Base-by-base conservation (phyloP, 2,113 vertebrate genomes). In the Chlamydotis undulata region DNA sequence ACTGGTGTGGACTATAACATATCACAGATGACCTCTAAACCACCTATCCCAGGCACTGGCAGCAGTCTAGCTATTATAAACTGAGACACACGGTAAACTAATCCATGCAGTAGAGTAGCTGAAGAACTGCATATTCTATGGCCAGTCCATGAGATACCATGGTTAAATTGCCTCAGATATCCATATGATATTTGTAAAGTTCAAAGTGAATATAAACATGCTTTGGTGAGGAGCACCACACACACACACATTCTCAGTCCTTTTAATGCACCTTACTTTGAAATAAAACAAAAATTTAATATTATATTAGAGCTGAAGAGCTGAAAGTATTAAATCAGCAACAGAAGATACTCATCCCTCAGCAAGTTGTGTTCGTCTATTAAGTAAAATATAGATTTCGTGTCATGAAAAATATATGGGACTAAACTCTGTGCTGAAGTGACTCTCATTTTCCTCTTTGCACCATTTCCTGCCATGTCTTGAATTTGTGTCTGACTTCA, bases 281-380 rank as follows among this genome's bases (percentile, higher is more conserved):
- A 83, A 93, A 78, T 47, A 39, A 83, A 95, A 19, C 23, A 94
- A 79, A 88, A 77, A 74, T 26, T 77, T 52, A 39, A 7, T 33
- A n/a, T 1, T 0, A 28, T 59, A 4, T 55, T 67, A 61, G 39
- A 79, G 10, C 4, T 79, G 52, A 94, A 92, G 45, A 77, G 2
- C 9, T 78, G 56, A 86, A 94, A 35, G 8, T 7, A 73, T 26
- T 65, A 67, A 47, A 70, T 63, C 26, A 70, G 56, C 79, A 87
- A 37, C 13, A 90, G 41, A 89, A 81, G 19, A 59, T 21, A 61
- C 5, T 45, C 6, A 4, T 57, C 9, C 21, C 21, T 82, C 10
- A 13, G 35, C 14, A 83, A 64, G 11, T 8, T 78, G 10, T 74
- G 49, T 60, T 61, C 3, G 3, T 23, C 24, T 71, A 14, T 75